Percentiles rank a stretch among this genome's conserved stretches.
phyloP scores from a whole-genome alignment of 2,113 vertebrate genomes.

The Todiramphus chloris region DNA sequence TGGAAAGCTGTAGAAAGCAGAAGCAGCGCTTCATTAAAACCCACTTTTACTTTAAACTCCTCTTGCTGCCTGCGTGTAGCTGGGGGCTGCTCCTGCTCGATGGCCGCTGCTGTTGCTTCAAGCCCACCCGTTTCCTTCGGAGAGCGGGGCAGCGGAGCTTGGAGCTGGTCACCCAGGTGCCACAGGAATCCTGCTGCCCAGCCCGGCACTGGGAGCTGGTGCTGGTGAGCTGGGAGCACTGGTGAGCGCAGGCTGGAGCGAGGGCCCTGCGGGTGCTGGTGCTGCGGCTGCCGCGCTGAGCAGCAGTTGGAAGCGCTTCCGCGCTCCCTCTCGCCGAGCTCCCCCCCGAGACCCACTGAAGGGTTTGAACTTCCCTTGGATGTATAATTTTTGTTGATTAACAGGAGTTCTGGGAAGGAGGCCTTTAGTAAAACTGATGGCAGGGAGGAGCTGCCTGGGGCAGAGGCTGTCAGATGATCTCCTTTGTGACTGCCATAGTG shows the following conservation, averaged over 20 bases:
- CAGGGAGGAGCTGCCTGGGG: conserved; percentile 41
- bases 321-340: background rate
- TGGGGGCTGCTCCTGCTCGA: background rate
- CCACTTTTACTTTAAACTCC: background rate
- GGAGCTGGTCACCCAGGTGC: background rate
- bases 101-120: background rate
- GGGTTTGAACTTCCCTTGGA: conserved; percentile 42
- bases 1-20: background rate
- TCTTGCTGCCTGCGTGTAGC: rapidly evolving
- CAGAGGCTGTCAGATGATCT: conserved; percentile 16
- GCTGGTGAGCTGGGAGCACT: background rate
- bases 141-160: background rate
- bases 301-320: conserved; percentile 37
- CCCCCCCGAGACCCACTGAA: background rate
- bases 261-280: background rate
- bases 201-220: background rate
- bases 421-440: conserved; percentile 40
- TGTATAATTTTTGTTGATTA: conserved; percentile 66
- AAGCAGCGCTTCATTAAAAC: background rate
- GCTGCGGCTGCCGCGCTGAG: conserved; percentile 40
- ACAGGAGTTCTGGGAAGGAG: conserved; percentile 52
- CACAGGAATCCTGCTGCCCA: background rate
- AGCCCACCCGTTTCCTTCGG: conserved; percentile 17
- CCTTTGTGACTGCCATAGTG: conserved; percentile 19
- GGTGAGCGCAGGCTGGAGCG: background rate